A percentile compares a stretch with the other conserved stretches of the same genome.
phyloP scores from a whole-genome alignment of 1,140 invertebrate species.

The Hycleus cichorii region DNA sequence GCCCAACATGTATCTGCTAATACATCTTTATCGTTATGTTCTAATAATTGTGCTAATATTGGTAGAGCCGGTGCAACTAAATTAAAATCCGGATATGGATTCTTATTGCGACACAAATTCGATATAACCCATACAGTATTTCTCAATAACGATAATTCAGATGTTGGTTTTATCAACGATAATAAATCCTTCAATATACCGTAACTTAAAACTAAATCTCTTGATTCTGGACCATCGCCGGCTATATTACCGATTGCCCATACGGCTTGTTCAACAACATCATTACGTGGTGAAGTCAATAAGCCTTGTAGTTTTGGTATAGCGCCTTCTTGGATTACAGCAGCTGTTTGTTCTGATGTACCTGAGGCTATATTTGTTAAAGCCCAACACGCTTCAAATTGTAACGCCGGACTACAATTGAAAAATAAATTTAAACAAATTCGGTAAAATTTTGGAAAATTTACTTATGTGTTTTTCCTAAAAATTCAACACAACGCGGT shows the following conservation, averaged over 20 bases:
- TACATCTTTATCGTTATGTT: constrained; percentile 66
- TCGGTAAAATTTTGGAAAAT: constrained; percentile 20
- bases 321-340: constrained; percentile 78
- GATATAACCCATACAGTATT: constrained; percentile 72
- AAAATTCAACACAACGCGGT: constrained; percentile 72
- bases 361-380: constrained; percentile 97
- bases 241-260: constrained; percentile 98
- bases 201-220: constrained; percentile 66
- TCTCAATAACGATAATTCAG: constrained; percentile 40
- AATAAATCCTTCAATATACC: constrained; percentile 62
- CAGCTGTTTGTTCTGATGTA: constrained; percentile 80
- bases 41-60: constrained; percentile 69
- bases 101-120: constrained; percentile 89
- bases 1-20: constrained; percentile 94
- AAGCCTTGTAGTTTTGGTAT: constrained; percentile 77
- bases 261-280: constrained; percentile 92
- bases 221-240: constrained; percentile 69
- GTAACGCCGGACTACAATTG: constrained; percentile 66
- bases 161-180: constrained; percentile 54
- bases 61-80: constrained; percentile 74
- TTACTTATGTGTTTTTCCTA: constrained; percentile 64
- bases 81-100: constrained; percentile 73
- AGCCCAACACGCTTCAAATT: constrained; percentile 98
- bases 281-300: constrained; percentile 61
- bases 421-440: background rate